Base-by-base conservation (phyloP, 2,888 invertebrate species). In the Oscheius sp. region DNA sequence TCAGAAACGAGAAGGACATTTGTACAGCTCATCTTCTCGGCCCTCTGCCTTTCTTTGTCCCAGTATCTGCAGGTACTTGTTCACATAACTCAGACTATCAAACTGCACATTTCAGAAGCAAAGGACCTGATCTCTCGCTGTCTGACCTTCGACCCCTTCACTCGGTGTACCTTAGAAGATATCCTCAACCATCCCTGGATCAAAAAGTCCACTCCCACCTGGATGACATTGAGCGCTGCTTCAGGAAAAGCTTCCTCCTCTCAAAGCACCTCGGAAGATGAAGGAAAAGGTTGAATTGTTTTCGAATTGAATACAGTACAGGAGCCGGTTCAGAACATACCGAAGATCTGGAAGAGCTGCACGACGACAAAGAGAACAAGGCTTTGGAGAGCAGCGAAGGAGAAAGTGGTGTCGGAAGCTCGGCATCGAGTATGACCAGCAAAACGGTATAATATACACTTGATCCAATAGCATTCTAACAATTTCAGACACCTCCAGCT, bases 11-110 rank as follows among this genome's bases (percentile, higher is more conserved):
- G 65, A 88, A 86, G 65, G 88, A 87, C 78, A 86, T 87, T 65
- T 88, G 86, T 72, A 87, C 87, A 33, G 83, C 85, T 3, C 87
- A 87, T 76, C 76, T 88, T 11, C 78, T 87, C n/a, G 87, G 87
- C 1, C 87, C 87, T n/a, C 78, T 87, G 48, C 88, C 87, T 21
- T 85, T 84, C 78, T 88, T 83, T 60, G 77, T 80, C 7, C 75
- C 81, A 9, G 81, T 82, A 35, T 83, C 86, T n/a, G 65, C 75
- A 55, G 83, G 84, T 85, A 53, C 60, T 9, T 9, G 13, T n/a
- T 9, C 35, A 53, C 7, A 37, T 2, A 13, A 2, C 4, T 33
- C 4, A 32, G n/a, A 48, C 13, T 2, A 3, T 21, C 4, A 1
- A 21, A 10, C 13, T 2, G 21, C 1, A 21, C n/a, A n/a, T 58